Evolutionary conservation across 2,797 vertebrate species (phyloP).

Genomic region (Rhinophrynus dorsalis): DNA sequence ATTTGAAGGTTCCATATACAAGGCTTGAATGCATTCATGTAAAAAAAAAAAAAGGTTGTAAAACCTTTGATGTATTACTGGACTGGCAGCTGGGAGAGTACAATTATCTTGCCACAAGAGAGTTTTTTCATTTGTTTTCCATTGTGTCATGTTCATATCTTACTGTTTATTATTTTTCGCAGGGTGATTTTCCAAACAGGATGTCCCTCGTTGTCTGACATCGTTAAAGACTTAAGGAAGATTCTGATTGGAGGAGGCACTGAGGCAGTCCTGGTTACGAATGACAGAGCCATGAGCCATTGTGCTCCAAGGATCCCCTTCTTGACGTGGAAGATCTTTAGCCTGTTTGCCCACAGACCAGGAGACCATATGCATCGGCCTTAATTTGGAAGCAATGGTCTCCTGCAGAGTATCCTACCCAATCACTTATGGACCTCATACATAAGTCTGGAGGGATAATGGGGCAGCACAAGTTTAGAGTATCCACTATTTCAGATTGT

Average conservation of each 20-base stretch:
- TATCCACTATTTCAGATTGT: conserved; percentile 28
- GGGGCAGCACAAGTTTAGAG: conserved; percentile 42
- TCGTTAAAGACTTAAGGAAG: conserved; percentile 51
- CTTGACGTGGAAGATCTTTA: conserved; percentile 55
- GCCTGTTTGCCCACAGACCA: conserved; percentile 50
- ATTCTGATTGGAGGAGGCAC: conserved; percentile 54
- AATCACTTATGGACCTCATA: conserved; percentile 47
- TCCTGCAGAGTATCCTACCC: conserved; percentile 4
- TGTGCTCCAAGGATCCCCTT: conserved; percentile 53
- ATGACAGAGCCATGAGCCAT: conserved; percentile 56
- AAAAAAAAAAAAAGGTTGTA: conserved; percentile 23
- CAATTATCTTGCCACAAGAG: not conserved
- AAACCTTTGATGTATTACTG: not conserved
- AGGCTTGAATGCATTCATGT: not conserved
- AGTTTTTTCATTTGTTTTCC: conserved; percentile 26
- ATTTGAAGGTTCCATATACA: not conserved
- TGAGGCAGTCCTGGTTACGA: conserved; percentile 46
- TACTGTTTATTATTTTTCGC: conserved; percentile 56
- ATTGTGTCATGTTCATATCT: conserved; percentile 47
- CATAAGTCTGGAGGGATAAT: conserved; percentile 43
- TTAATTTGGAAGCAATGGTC: conserved; percentile 42
- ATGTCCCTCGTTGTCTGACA: conserved; percentile 81
- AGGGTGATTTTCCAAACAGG: conserved; percentile 77
- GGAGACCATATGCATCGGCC: conserved; percentile 47
- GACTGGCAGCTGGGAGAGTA: conserved; percentile 5